phyloP scores from a whole-genome alignment of 1,140 invertebrate species.

The Drosophila lacteicornis region DNA sequence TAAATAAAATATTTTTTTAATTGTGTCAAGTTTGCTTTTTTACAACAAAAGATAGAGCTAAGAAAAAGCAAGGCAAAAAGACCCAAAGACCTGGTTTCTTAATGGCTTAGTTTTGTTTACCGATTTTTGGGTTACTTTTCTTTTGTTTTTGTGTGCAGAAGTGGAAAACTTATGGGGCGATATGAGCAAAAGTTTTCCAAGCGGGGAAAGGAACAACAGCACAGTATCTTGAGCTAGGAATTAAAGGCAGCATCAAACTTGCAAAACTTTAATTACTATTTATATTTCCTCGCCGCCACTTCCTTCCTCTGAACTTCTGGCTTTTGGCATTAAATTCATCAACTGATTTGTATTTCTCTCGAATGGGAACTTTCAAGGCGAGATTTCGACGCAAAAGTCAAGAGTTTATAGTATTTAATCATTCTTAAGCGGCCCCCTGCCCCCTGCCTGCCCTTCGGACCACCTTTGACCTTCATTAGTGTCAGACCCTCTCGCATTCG shows the following conservation, averaged over 20 bases:
- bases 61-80: constrained; percentile 21
- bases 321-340: constrained; percentile 30
- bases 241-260: constrained; percentile 20
- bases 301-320: constrained; percentile 18
- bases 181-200: constrained; percentile 33
- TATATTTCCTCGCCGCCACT: constrained; percentile 9
- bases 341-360: constrained; percentile 11
- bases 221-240: not conserved
- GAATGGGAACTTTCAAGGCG: constrained; percentile 19
- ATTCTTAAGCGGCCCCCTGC: constrained; percentile 44
- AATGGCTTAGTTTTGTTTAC: constrained; percentile 37
- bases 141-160: constrained; percentile 34
- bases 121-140: constrained; percentile 24
- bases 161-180: constrained; percentile 48
- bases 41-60: constrained; percentile 22
- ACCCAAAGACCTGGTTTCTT: constrained; percentile 54
- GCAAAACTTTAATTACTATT: constrained; percentile 39
- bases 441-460: constrained; percentile 11
- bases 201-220: constrained; percentile 1
- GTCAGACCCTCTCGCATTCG: constrained; percentile 44
- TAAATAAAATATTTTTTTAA: constrained; percentile 62
- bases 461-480: constrained; percentile 64
- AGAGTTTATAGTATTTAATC: constrained; percentile 58
- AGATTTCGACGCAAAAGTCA: constrained; percentile 45
- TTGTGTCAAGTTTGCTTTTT: constrained; percentile 80